Evolutionary conservation across 2,113 vertebrate species (phyloP).

Genomic region (Psettodes erumei): DNA sequence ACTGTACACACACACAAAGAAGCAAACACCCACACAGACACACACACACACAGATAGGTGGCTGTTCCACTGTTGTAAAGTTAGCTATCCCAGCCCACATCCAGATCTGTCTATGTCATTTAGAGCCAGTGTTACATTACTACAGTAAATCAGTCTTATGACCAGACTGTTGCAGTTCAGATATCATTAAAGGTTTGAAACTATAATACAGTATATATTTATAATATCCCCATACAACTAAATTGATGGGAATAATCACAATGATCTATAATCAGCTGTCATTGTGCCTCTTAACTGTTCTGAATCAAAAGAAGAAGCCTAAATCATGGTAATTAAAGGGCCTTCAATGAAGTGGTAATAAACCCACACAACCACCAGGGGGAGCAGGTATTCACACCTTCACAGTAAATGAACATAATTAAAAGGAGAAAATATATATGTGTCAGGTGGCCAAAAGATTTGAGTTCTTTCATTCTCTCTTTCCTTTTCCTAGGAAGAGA

Average conservation of each 20-base stretch:
- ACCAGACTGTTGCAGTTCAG: background rate
- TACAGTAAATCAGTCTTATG: background rate
- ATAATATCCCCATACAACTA: background rate
- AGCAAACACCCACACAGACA: slow-evolving; percentile 45
- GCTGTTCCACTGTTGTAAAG: background rate
- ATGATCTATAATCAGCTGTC: background rate
- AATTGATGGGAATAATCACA: background rate
- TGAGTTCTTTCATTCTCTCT: background rate
- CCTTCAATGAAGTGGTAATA: background rate
- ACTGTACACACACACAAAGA: slow-evolving; percentile 32
- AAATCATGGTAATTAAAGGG: background rate
- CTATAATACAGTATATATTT: too few species aligned
- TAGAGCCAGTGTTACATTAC: slow-evolving; percentile 12
- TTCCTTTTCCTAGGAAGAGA: background rate
- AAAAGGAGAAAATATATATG: slow-evolving; percentile 3
- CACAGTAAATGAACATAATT: background rate
- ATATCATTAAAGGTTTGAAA: too few species aligned
- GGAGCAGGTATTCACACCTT: slow-evolving; percentile 23
- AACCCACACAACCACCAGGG: slow-evolving; percentile 29
- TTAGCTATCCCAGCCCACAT: background rate
- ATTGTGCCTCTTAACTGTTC: background rate
- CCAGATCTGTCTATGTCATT: slow-evolving; percentile 14
- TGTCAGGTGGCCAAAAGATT: background rate
- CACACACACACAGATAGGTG: slow-evolving; percentile 1
- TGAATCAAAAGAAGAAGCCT: background rate